phyloP scores from a whole-genome alignment of 2,888 invertebrate genomes.

The Criorhina ranunculi region DNA sequence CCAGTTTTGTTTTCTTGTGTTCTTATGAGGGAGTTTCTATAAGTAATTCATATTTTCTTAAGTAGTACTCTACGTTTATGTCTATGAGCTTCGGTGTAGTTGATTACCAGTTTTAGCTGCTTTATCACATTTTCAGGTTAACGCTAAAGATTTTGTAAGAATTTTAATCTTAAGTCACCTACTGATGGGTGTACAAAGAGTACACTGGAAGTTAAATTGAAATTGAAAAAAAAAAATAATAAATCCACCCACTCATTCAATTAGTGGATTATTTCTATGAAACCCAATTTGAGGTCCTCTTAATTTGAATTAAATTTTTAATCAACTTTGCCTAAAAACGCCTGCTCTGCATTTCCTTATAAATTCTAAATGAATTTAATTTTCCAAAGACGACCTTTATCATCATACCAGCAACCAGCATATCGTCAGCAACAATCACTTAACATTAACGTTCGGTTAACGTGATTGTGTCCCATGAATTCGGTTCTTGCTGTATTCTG shows the following conservation, averaged over 20 bases:
- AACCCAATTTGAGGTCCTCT: not conserved
- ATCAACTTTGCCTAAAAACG: not conserved
- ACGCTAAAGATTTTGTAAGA: no score
- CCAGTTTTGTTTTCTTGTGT: no score
- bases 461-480: slow-evolving; percentile 18
- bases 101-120: no score
- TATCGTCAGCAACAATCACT: slow-evolving; percentile 44
- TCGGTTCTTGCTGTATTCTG: not conserved
- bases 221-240: not conserved
- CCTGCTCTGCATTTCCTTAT: slow-evolving; percentile 11
- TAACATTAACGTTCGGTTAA: slow-evolving; percentile 30
- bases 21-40: no score
- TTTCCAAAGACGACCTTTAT: slow-evolving; percentile 7
- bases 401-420: slow-evolving; percentile 4
- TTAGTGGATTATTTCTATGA: not conserved
- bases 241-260: not conserved
- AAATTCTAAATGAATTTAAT: slow-evolving; percentile 37
- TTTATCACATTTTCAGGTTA: no score
- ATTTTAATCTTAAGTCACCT: no score
- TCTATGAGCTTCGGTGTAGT: no score
- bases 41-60: no score
- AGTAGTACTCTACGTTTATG: no score
- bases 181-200: no score
- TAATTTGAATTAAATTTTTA: not conserved
- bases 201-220: no score